Base-by-base conservation (phyloP, 1,140 invertebrate species). In the Plectus sambesii region DNA sequence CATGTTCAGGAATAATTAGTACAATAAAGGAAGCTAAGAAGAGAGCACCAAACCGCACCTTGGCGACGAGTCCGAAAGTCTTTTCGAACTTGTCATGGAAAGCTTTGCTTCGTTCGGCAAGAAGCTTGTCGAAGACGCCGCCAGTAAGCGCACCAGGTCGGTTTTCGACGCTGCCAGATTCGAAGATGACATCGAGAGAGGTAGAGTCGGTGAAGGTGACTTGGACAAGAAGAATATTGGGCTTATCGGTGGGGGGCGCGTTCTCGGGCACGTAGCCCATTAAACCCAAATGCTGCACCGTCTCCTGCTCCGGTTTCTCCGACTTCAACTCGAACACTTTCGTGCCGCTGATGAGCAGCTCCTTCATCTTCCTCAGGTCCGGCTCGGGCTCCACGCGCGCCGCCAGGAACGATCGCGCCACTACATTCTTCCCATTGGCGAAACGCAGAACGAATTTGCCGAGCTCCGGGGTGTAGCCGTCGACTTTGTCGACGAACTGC, bases 31-130 rank as follows among this genome's bases (percentile, higher is more conserved):
- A n/a, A n/a, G n/a, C n/a, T n/a, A n/a, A n/a, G 63, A 77, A 77
- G 40, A 68, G 68, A 4, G 56, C 49, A 46, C 74, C 67, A 60
- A 76, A 77, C 15, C 53, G 36, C 30, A 33, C 17, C 17, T 33
- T 33, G 12, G 12, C 22, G 42, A 69, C 69, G 23, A 85, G 68
- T 30, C 77, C 73, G 62, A 85, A 87, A 1, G 75, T 78, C 8
- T 77, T 72, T 56, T 85, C 82, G 68, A 86, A 87, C 24, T 49
- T n/a, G 15, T 42, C 26, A 17, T 24, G 9, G 12, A 25, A 58
- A 39, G 53, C 54, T 15, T 54, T 42, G 12, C 51, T 75, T 50
- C 81, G 77, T 36, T 76, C 70, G n/a, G 73, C 61, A 19, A 92
- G 60, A 9, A 75, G 70, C 17, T 74, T 69, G 5, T 79, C 76